Conservation (phyloP, 2,888 invertebrate species). For the Polydrusus cervinus region DNA sequence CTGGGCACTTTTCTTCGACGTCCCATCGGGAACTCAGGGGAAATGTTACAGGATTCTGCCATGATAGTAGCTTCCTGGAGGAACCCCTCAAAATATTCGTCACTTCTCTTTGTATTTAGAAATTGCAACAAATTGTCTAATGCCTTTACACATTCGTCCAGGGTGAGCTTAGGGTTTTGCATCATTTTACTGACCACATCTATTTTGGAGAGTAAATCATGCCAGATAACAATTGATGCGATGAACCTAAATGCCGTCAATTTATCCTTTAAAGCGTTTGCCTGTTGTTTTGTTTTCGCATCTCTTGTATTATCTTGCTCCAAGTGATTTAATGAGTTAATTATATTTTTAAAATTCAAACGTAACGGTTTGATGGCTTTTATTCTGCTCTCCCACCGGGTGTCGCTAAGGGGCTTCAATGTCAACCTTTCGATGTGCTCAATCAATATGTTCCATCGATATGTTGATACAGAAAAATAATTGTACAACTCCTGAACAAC, state of each 20-base stretch:
- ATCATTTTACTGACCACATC: neutral
- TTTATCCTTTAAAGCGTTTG: neutral
- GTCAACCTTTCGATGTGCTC: too few relatives aligned
- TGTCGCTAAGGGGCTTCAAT: slow-evolving; percentile 56
- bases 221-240: neutral
- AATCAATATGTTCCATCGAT: slow-evolving; percentile 48
- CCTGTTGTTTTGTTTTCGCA: neutral
- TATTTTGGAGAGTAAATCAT: neutral
- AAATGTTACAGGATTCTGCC: neutral
- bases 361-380: slow-evolving; percentile 53
- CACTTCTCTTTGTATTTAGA: slow-evolving; percentile 1
- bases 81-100: neutral
- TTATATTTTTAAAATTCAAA: slow-evolving; percentile 48
- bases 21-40: neutral
- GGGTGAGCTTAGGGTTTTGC: neutral
- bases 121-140: neutral
- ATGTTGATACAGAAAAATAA: slow-evolving; percentile 45
- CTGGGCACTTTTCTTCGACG: neutral
- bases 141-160: neutral
- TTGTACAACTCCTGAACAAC: slow-evolving; percentile 38
- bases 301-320: too few relatives aligned
- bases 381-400: slow-evolving; percentile 56
- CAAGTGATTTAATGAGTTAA: neutral
- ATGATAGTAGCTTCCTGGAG: slow-evolving; percentile 1
- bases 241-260: neutral